A percentile compares a stretch with the other conserved stretches of the same genome.
phyloP scores from a whole-genome alignment of 2,888 invertebrate species.

The Alsophila aescularia region DNA sequence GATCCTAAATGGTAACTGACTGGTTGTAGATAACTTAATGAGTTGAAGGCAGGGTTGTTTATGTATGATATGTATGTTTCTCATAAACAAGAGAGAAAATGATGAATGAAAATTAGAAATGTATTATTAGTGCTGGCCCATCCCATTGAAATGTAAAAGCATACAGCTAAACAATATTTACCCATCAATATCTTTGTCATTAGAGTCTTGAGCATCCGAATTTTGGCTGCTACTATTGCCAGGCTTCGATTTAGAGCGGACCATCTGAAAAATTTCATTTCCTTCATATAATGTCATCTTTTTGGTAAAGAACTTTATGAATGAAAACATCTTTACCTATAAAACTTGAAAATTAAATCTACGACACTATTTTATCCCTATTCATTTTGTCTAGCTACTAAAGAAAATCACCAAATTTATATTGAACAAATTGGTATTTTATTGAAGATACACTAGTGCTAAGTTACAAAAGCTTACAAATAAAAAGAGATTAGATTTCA shows the following conservation, averaged over 20 bases:
- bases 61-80: too few species aligned
- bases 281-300: slow-evolving; percentile 26
- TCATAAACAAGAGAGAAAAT: too few species aligned
- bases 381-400: background rate
- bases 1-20: too few species aligned
- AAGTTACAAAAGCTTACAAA: background rate
- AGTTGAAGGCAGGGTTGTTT: too few species aligned
- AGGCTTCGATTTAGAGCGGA: slow-evolving; percentile 72
- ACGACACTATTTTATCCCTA: background rate
- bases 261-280: slow-evolving; percentile 73
- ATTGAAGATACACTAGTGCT: slow-evolving; percentile 9
- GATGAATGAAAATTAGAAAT: too few species aligned
- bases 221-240: slow-evolving; percentile 70
- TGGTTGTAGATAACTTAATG: too few species aligned
- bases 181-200: slow-evolving; percentile 79
- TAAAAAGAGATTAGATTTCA: background rate
- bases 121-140: background rate
- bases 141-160: slow-evolving; percentile 12
- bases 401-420: slow-evolving; percentile 37
- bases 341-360: background rate
- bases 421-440: slow-evolving; percentile 21
- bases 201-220: slow-evolving; percentile 68
- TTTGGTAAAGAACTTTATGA: background rate
- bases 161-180: slow-evolving; percentile 60
- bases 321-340: slow-evolving; percentile 23